Conservation (phyloP, 92 coral and sea anemone genomes). For the Zoanthus solanderi region DNA sequence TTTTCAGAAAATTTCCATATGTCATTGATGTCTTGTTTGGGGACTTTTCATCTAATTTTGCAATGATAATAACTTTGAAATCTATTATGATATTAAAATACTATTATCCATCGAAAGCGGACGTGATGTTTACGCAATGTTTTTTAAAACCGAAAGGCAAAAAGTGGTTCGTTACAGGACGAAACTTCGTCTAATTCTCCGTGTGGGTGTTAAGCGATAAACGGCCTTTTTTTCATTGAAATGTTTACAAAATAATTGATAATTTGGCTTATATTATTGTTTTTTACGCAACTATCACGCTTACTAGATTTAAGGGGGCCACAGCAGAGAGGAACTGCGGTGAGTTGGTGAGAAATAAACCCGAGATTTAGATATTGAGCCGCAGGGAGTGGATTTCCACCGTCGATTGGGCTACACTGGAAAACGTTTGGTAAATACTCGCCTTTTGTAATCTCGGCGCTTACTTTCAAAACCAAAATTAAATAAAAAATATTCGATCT, state of each 20-base stretch:
- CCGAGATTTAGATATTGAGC: not conserved
- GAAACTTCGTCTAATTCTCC: not conserved
- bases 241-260: slow-evolving; percentile 28
- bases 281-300: not conserved
- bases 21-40: slow-evolving; percentile 6
- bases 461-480: not conserved
- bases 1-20: not conserved
- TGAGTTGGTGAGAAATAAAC: not conserved
- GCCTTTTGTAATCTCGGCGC: not conserved
- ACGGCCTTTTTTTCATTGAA: not conserved
- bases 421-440: not conserved
- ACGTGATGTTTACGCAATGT: slow-evolving; percentile 19
- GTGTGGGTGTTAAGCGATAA: not conserved
- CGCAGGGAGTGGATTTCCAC: not conserved
- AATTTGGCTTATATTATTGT: slow-evolving; percentile 12
- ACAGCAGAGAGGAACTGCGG: not conserved
- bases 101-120: not conserved
- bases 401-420: not conserved
- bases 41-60: not conserved
- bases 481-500: not conserved
- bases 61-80: not conserved
- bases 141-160: not conserved
- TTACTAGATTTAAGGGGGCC: slow-evolving; percentile 1
- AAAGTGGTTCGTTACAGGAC: not conserved
- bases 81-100: not conserved